These are phyloP conservation scores for Pitangus sulphuratus DNA, from an alignment of 2,797 vertebrate species.

Conservation along the genomic window DNA sequence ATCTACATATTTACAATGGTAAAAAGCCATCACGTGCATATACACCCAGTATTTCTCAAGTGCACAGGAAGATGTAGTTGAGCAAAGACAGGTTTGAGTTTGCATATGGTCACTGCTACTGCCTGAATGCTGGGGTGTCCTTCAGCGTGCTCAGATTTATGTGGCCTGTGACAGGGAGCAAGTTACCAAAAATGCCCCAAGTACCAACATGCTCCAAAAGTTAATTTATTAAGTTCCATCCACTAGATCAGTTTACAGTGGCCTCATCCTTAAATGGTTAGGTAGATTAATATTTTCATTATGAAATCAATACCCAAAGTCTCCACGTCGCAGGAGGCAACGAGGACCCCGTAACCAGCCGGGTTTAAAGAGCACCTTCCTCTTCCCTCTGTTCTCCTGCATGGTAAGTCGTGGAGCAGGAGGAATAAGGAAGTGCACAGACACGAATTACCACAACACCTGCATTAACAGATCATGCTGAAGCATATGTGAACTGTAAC, in stretches of 20 bases:
- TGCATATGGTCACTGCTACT: not conserved
- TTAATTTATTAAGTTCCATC: not conserved
- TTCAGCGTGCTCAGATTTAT: not conserved
- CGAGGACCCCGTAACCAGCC: rapidly evolving
- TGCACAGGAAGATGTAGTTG: not conserved
- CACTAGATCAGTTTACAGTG: not conserved
- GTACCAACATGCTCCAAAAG: not conserved
- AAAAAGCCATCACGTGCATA: not conserved
- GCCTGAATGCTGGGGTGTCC: not conserved
- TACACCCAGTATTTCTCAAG: not conserved
- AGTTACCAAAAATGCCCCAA: not conserved
- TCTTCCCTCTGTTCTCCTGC: not conserved
- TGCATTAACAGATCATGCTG: slow-evolving; percentile 5
- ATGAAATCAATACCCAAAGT: not conserved
- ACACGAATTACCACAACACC: not conserved
- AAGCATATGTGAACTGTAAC: not conserved
- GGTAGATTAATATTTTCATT: not conserved
- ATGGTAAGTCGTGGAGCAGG: not conserved
- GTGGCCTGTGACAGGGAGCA: rapidly evolving
- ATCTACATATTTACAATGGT: not conserved
- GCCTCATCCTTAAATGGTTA: not conserved
- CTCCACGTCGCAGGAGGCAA: rapidly evolving
- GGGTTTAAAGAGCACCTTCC: not conserved
- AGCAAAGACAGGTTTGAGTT: not conserved
- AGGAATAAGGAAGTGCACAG: not conserved